Evolutionary conservation across 2,797 vertebrate genomes (phyloP), one percentile per base, ranked within the genome.

Genomic region (Manis crassicaudata): DNA sequence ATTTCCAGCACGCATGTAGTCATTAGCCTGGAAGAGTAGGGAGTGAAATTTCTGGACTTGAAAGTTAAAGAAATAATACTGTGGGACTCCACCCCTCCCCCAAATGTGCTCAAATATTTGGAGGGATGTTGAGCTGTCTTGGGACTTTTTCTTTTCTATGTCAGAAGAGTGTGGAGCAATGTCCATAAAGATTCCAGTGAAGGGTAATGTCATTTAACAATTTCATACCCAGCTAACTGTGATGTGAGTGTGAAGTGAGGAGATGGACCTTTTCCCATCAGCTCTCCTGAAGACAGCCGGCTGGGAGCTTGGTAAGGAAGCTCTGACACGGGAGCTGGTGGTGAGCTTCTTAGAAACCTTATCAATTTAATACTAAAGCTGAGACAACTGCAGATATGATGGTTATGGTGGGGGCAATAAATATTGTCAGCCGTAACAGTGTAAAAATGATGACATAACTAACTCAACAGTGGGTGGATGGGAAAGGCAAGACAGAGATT

Each of bases 211-310:
- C 46, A 32, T 29, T 9, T 16, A 14, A 3, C 54, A 67, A 7
- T 93, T 92, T 88, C 94, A 93, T 88, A 87, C 63, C 86, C 77
- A 90, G 82, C 70, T 56, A 60, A 79, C 43, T 54, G 17, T 27
- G 67, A 75, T 27, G 12, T 20, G 17, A 73, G 3, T 79, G 18
- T 11, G 46, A 35, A 43, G 29, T 9, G 20, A n/a, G 86, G 60
- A 2, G 20, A 5, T 2, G 18, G 27, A 2, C 27, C 9, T 56
- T 70, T n/a, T 6, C 40, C 65, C 20, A 2, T 3, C 62, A 73
- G 37, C 23, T 92, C 32, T 80, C 70, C 32, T 60, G 58, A 86
- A 52, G 80, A 77, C 50, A 60, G 4, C 3, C 18, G 12, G 6
- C 9, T 14, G 72, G 23, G 2, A 60, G 56, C 9, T 72, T 52